phyloP scores from a whole-genome alignment of 2,888 invertebrate genomes.

The Ormyrus pomaceus region DNA sequence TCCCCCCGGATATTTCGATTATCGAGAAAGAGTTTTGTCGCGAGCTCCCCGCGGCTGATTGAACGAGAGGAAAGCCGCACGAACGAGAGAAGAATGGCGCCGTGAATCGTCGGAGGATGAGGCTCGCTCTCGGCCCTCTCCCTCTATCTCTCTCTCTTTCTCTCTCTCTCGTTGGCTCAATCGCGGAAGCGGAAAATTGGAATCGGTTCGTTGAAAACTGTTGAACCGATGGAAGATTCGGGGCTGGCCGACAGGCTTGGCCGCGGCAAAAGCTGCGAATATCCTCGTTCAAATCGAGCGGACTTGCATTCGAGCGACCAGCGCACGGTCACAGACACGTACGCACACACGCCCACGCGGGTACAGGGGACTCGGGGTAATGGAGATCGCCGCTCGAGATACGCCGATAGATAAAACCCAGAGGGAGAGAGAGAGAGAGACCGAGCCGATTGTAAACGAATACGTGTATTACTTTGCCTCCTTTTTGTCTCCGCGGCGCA shows the following conservation, averaged over 20 bases:
- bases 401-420: slow-evolving; percentile 5
- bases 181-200: slow-evolving; percentile 57
- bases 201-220: slow-evolving; percentile 59
- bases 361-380: slow-evolving; percentile 41
- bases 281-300: slow-evolving; percentile 56
- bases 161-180: slow-evolving; percentile 11
- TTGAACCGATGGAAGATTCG: slow-evolving; percentile 25
- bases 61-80: slow-evolving; percentile 19
- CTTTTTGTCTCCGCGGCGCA: slow-evolving; percentile 8
- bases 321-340: not conserved
- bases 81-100: slow-evolving; percentile 26
- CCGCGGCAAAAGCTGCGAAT: slow-evolving; percentile 48
- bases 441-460: slow-evolving; percentile 52
- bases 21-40: slow-evolving; percentile 53
- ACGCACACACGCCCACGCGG: not conserved
- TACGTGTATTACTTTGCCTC: slow-evolving; percentile 49
- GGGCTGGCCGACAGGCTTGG: not conserved
- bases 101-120: slow-evolving; percentile 8
- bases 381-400: slow-evolving; percentile 51
- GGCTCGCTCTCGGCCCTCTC: not conserved
- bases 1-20: slow-evolving; percentile 51
- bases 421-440: too few relatives aligned
- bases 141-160: too few relatives aligned
- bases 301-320: slow-evolving; percentile 24
- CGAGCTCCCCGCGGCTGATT: slow-evolving; percentile 38